Base-by-base conservation (phyloP, 2,888 invertebrate species). In the Ectropis crepuscularia region DNA sequence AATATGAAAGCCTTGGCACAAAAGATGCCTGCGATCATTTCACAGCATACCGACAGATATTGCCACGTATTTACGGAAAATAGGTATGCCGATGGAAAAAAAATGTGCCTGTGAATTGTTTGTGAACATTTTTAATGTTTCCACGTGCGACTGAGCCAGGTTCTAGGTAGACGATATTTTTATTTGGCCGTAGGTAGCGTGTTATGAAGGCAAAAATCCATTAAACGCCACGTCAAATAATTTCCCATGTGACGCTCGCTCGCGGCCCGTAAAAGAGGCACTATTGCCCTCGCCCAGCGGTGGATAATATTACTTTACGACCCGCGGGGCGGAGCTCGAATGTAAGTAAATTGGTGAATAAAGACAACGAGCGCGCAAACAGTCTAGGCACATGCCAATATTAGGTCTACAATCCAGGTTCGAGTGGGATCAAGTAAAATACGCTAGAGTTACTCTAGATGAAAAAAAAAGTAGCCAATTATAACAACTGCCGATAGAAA, bases 211-310 rank as follows among this genome's bases (percentile, higher is more conserved):
- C 91, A 89, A 90, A 90, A 92, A 92, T 92, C 92, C 92, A 92
- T 92, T 92, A 92, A 92, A 91, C 88, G 90, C 81, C 87, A 90
- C 90, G 92, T 92, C 92, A 92, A 92, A 92, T 92, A 92, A 92
- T 92, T 92, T 92, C 92, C 92, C 92, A 90, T 90, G 92, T 90
- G 92, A 90, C 91, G 87, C 83, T 81, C 87, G 88, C 90, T 88
- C 89, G 90, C 89, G 90, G 90, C 90, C 90, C 90, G 90, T 90
- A 91, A 92, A 91, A 90, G 90, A 89, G 90, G 90, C 91, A 91
- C 90, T 92, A 90, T 89, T 90, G 89, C 90, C 89, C 85, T 81
- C 87, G 88, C 89, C 90, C 89, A 86, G 83, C 87, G 86, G 83
- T 85, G 88, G 88, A 88, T 91, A 90, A 92, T 92, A 91, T 92